phyloP scores from a whole-genome alignment of 30 jellyfish, hydroid and myxozoan genomes.

The Euphysa ruthae region DNA sequence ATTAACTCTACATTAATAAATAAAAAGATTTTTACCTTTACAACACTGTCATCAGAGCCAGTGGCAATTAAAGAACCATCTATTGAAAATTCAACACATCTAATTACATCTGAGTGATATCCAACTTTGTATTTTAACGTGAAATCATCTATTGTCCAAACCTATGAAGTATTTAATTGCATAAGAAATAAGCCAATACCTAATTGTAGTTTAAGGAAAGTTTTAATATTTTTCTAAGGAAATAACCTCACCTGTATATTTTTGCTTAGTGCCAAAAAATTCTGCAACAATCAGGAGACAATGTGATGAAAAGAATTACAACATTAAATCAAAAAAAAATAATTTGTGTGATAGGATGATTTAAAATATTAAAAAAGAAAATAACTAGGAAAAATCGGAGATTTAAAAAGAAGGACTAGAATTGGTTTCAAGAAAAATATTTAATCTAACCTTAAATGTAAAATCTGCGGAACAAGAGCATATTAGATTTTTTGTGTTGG shows the following conservation, averaged over 20 bases:
- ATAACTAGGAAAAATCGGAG: no score
- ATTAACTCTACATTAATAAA: constrained; percentile 41
- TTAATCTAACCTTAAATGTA: constrained; percentile 43
- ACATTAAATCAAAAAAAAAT: no score
- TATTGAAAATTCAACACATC: constrained; percentile 62
- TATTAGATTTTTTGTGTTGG: constrained; percentile 41
- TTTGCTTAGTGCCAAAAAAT: no score
- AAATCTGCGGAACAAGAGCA: constrained; percentile 67
- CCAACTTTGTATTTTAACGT: constrained; percentile 16
- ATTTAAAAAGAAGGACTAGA: no score
- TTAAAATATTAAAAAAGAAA: no score
- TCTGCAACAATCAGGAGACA: no score
- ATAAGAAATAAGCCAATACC: background rate
- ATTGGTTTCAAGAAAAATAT: no score
- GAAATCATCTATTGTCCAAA: constrained; percentile 27
- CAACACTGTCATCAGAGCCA: constrained; percentile 76
- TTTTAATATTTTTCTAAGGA: no score
- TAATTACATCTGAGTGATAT: constrained; percentile 52
- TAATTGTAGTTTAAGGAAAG: background rate
- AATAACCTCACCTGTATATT: no score
- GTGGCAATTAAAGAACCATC: constrained; percentile 52
- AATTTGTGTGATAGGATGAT: no score
- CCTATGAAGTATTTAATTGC: background rate
- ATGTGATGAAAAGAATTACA: no score
- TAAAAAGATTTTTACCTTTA: constrained; percentile 34